Percentiles rank a stretch among this genome's conserved stretches.
Evolutionary conservation across 37 sponge, comb jelly and placozoan genomes (phyloP).

Genomic region (Crambe crambe): DNA sequence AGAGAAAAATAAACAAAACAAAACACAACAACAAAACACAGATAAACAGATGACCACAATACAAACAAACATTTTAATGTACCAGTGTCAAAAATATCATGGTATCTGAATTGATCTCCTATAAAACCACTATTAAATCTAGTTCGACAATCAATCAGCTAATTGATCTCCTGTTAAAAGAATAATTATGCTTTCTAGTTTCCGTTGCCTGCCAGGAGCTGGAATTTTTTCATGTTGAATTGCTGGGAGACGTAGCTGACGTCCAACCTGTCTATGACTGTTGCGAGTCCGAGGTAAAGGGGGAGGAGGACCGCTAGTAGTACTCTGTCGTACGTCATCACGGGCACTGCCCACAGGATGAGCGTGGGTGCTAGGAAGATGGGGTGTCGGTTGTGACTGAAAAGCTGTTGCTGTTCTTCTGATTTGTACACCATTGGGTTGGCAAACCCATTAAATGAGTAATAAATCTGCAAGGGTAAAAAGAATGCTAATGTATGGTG

Average conservation of each 20-base stretch:
- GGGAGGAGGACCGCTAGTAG: slow-evolving; percentile 65
- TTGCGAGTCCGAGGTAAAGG: slow-evolving; percentile 65
- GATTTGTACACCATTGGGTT: slow-evolving; percentile 61
- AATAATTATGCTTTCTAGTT: too few relatives aligned
- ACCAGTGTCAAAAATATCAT: too few relatives aligned
- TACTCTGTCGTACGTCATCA: slow-evolving; percentile 73
- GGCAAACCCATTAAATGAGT: slow-evolving; percentile 32
- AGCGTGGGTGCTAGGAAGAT: slow-evolving; percentile 42
- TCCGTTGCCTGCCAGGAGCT: slow-evolving; percentile 25
- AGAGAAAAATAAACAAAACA: not conserved
- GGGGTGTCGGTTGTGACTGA: slow-evolving; percentile 68
- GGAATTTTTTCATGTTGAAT: slow-evolving; percentile 34
- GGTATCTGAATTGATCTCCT: too few relatives aligned
- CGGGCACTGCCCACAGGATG: slow-evolving; percentile 64
- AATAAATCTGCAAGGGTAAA: slow-evolving; percentile 44
- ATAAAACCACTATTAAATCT: too few relatives aligned
- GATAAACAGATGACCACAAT: too few relatives aligned
- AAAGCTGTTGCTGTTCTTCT: slow-evolving; percentile 47
- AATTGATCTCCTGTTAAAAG: too few relatives aligned
- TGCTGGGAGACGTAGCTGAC: slow-evolving; percentile 39
- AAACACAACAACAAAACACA: too few relatives aligned
- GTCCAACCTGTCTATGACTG: slow-evolving; percentile 36
- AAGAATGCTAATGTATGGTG: not conserved
- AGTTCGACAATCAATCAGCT: too few relatives aligned
- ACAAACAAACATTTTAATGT: too few relatives aligned